These are phyloP conservation scores for Fistularia commersonii DNA, from an alignment of 2,797 vertebrate species.

Conservation along the genomic window DNA sequence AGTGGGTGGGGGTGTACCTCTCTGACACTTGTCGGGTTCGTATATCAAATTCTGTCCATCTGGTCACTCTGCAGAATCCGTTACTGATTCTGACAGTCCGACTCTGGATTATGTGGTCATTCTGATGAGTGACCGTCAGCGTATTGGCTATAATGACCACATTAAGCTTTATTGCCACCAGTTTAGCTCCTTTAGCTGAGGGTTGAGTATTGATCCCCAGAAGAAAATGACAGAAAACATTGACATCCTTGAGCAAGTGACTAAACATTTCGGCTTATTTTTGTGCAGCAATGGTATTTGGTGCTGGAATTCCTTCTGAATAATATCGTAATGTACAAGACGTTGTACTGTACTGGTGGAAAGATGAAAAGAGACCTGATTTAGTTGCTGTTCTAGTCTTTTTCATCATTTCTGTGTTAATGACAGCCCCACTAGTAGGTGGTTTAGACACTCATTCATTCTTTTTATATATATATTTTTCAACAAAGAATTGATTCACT, in stretches of 20 bases:
- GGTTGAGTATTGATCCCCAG: conserved; percentile 29
- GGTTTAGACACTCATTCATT: no score
- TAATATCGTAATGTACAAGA: not conserved
- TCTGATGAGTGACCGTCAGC: conserved; percentile 32
- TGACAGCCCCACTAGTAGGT: no score
- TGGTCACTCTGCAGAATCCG: conserved; percentile 1
- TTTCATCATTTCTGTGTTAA: no score
- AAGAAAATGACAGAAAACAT: conserved; percentile 45
- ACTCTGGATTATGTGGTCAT: conserved; percentile 27
- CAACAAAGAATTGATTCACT: no score
- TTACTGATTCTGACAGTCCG: conserved; percentile 2
- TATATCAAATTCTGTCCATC: no score
- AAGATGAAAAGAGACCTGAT: not conserved
- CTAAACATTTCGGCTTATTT: not conserved
- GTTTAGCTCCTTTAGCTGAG: conserved; percentile 45
- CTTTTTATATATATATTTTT: no score
- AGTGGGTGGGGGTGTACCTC: no score
- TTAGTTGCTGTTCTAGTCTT: no score
- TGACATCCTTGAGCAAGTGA: conserved; percentile 40
- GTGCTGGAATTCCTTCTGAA: not conserved
- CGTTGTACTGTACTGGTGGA: not conserved
- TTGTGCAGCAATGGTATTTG: not conserved
- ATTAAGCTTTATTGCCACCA: conserved; percentile 57
- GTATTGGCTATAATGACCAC: conserved; percentile 47
- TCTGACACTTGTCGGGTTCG: no score